These are phyloP conservation scores for Mus caroli DNA, from an alignment of 2,797 vertebrate species.

Conservation along the genomic window DNA sequence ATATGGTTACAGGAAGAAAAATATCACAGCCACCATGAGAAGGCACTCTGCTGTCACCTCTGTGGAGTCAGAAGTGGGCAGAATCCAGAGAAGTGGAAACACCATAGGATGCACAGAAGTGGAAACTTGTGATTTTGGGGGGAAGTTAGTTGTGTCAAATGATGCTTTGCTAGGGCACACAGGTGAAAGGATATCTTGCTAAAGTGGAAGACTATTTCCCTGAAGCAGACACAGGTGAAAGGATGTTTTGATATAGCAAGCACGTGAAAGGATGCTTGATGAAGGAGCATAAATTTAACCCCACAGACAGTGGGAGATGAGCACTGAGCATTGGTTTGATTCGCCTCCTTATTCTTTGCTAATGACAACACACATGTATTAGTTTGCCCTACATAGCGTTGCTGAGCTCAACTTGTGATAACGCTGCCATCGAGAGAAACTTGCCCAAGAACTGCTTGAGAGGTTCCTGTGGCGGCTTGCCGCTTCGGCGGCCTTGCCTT, in stretches of 20 bases:
- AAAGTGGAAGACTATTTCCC: too few species aligned
- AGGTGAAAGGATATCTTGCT: neutral
- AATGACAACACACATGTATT: neutral
- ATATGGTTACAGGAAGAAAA: neutral
- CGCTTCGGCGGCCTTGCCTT: too few species aligned
- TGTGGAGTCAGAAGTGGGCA: neutral
- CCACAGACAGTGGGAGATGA: neutral
- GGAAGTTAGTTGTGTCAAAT: neutral
- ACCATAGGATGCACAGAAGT: neutral
- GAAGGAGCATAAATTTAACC: neutral
- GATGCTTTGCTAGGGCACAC: neutral
- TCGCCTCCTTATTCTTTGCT: neutral
- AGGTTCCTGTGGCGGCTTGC: neutral
- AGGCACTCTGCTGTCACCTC: neutral
- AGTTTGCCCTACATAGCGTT: neutral
- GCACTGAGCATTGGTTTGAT: neutral
- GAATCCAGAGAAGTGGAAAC: conserved; percentile 12
- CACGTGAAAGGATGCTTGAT: neutral
- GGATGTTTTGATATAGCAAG: too few species aligned
- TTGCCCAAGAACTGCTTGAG: neutral
- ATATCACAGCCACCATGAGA: neutral
- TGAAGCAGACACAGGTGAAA: too few species aligned
- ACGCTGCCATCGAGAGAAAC: neutral
- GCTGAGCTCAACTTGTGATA: neutral
- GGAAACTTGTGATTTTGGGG: neutral